These are phyloP conservation scores for Galeruca laticollis DNA, from an alignment of 2,888 invertebrate species.

Conservation along the genomic window DNA sequence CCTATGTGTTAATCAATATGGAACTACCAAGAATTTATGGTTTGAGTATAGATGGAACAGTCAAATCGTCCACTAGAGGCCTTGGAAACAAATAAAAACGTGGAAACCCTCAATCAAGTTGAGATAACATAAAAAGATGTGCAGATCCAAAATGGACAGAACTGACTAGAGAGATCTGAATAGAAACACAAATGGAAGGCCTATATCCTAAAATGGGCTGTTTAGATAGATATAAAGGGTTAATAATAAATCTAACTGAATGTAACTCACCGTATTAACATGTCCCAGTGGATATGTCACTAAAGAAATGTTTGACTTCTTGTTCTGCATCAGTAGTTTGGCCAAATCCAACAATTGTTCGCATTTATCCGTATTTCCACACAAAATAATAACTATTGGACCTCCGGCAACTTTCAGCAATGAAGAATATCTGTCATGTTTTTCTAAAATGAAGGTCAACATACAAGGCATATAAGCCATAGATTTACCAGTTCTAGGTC, in stretches of 20 bases:
- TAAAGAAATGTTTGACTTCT: constrained; percentile 64
- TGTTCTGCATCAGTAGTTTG: constrained; percentile 65
- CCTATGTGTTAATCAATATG: too few species aligned
- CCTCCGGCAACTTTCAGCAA: constrained; percentile 66
- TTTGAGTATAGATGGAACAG: too few species aligned
- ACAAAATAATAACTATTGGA: constrained; percentile 76
- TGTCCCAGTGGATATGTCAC: constrained; percentile 64
- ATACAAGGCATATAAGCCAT: constrained; percentile 78
- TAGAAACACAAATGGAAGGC: too few species aligned
- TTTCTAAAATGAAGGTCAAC: constrained; percentile 71
- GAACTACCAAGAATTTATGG: too few species aligned
- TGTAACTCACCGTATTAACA: constrained; percentile 55
- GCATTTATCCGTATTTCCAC: constrained; percentile 73
- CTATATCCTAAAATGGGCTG: too few species aligned
- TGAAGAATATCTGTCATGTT: constrained; percentile 63
- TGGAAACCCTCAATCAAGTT: too few species aligned
- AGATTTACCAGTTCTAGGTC: constrained; percentile 76
- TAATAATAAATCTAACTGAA: constrained; percentile 1
- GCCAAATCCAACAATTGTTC: constrained; percentile 67
- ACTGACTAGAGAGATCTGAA: too few species aligned
- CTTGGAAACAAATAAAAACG: too few species aligned
- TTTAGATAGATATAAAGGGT: too few species aligned
- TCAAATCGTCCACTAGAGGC: too few species aligned
- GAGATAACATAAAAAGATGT: too few species aligned
- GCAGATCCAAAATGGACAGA: too few species aligned